Conservation (phyloP, 2,113 vertebrate species). For the Semicossyphus pulcher region DNA sequence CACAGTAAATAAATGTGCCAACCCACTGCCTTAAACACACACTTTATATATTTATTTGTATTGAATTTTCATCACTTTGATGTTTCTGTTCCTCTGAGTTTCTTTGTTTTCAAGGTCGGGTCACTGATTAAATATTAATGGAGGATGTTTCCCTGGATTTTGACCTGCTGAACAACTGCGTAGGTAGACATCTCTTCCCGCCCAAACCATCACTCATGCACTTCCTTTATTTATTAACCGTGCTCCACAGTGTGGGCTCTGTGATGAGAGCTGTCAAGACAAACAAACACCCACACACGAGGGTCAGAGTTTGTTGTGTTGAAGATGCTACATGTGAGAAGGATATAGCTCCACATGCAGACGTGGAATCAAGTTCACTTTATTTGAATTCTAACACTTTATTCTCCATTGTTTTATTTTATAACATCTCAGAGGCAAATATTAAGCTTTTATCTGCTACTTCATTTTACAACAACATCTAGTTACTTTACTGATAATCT, state of each 20-base stretch:
- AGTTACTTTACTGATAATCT: too few species aligned
- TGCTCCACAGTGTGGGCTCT: not conserved
- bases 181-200: conserved; percentile 10
- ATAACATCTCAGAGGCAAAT: not conserved
- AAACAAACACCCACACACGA: not conserved
- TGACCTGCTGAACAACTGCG: not conserved
- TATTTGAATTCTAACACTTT: not conserved
- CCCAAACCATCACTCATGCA: conserved; percentile 33
- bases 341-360: not conserved
- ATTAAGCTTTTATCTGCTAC: not conserved
- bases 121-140: conserved; percentile 39
- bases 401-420: not conserved
- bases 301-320: not conserved
- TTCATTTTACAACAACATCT: too few species aligned
- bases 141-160: conserved; percentile 18
- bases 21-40: too few species aligned
- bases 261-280: not conserved
- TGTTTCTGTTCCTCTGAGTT: conserved; percentile 1
- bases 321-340: not conserved
- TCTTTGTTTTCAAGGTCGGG: conserved; percentile 1
- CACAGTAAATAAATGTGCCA: not conserved
- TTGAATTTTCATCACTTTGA: not conserved
- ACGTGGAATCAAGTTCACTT: not conserved
- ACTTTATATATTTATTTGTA: too few species aligned
- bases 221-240: conserved; percentile 38